Conservation (phyloP, 2,113 vertebrate genomes). For the Tyto alba region DNA sequence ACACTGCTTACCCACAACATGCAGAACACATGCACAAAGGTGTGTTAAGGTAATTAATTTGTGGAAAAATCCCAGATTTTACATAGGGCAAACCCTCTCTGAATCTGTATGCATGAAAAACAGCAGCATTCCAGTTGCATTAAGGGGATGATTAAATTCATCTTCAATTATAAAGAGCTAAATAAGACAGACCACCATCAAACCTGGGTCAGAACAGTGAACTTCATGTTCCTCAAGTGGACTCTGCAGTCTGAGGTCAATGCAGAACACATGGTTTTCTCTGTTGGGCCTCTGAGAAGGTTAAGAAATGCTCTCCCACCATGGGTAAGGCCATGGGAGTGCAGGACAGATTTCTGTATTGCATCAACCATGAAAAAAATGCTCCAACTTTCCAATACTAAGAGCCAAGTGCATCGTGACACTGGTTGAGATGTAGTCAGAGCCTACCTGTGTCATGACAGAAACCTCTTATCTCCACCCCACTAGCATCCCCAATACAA, state of each 20-base stretch:
- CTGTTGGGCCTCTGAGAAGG: not conserved
- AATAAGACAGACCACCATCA: not conserved
- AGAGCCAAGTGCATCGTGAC: not conserved
- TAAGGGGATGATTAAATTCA: not conserved
- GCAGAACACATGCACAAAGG: not conserved
- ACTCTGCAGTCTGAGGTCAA: not conserved
- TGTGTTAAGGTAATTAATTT: not conserved
- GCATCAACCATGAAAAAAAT: not conserved
- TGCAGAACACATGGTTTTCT: not conserved
- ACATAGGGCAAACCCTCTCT: not conserved
- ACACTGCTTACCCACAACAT: not conserved
- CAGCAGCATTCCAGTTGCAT: not conserved
- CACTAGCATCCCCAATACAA: not conserved
- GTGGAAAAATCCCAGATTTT: not conserved
- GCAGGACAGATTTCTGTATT: not conserved
- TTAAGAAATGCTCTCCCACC: not conserved
- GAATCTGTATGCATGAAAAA: not conserved
- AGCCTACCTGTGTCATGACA: not conserved
- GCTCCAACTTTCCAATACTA: not conserved
- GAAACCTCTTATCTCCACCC: not conserved
- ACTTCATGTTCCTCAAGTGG: not conserved
- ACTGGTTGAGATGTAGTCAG: not conserved
- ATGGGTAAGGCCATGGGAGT: not conserved
- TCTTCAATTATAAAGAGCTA: not conserved
- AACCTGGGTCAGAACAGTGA: not conserved